Base-by-base conservation (phyloP, 2,113 vertebrate species). In the Drymodes brunneopygia region DNA sequence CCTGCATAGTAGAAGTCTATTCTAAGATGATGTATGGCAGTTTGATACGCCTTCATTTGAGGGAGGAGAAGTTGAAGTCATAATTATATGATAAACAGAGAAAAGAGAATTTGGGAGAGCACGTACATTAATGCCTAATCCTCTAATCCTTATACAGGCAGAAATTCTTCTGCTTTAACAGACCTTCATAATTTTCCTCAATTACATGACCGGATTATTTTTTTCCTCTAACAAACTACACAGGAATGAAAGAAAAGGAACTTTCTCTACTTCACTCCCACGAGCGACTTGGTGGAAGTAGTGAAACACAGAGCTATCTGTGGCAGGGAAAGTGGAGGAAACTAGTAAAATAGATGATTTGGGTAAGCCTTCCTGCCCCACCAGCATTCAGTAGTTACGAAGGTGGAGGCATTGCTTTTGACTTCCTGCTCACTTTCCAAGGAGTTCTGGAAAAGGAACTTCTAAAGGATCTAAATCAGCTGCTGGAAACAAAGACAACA, bases 61-160 rank as follows among this genome's bases (percentile, higher is more conserved):
- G 64, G 95, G 92, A 95, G 93, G 84, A 91, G 92, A 95, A 21
- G 64, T 58, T 96, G 90, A 96, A 93, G 87, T 95, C 92, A 90
- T 95, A 91, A 94, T 91, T 95, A 60, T 47, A 71, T 53, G 82
- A 96, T 83, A 92, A 96, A 94, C 35, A 88, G 62, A 64, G 73
- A 89, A 78, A 66, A 92, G 54, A 92, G 64, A 51, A 86, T 83
- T 77, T 24, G 47, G 56, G 64, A 75, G 56, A 51, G 17, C 64
- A 56, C 0, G 0, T 85, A 90, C 13, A 8, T 82, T 96, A 90
- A 83, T 94, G 11, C 8, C 35, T 91, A 44, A 51, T 86, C 31
- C 9, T 90, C 54, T 58, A 77, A 35, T 88, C 86, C 87, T 95
- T 92, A 80, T 88, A 91, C 38, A 90, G 90, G 54, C 88, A 94